Evolutionary conservation across 2,113 vertebrate species (phyloP), one percentile per base, ranked within the genome.

Genomic region (Paraplagusia blochii): DNA sequence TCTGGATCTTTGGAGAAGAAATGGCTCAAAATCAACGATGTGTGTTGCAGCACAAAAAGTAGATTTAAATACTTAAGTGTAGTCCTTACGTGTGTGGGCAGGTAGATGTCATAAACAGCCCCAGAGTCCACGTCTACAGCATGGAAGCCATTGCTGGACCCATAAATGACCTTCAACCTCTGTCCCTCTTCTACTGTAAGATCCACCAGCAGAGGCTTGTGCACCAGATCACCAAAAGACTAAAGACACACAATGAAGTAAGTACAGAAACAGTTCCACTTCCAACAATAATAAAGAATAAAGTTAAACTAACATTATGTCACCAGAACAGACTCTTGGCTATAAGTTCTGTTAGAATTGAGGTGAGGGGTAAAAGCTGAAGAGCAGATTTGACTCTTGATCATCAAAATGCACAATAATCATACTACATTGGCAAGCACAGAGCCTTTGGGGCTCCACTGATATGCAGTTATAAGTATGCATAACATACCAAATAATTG

Each of bases 101-200:
- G 88, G 80, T 93, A 94, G 79, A 97, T 92, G 86, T 98, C 94
- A 54, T 95, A 96, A 18, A 96, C 92, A 9, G 92, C 92, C 52
- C 94, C 94, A 1, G 95, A 95, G 86, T 98, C 95, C 79, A 95
- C 94, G 76, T 98, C 95, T 48, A 97, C 94, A n/a, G 93, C 92
- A 0, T 98, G 95, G 84, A 97, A 98, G 63, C 95, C 95, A 16
- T 92, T 88, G 19, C 88, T 71, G 29, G 95, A 97, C 73, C 93
- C 94, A 39, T 94, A 97, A 72, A 96, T 93, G 72, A 96, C 91
- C 89, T 96, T 97, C 53, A 98, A 86, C 81, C 91, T 92, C 79
- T 96, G 94, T 51, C 95, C 94, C 68, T 95, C 92, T 82, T 94
- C 95, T 76, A 96, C 85, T 0, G 94, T 92, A 74, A 96, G 85